phyloP scores from a whole-genome alignment of 2,113 vertebrate genomes.

The Clinocottus analis region DNA sequence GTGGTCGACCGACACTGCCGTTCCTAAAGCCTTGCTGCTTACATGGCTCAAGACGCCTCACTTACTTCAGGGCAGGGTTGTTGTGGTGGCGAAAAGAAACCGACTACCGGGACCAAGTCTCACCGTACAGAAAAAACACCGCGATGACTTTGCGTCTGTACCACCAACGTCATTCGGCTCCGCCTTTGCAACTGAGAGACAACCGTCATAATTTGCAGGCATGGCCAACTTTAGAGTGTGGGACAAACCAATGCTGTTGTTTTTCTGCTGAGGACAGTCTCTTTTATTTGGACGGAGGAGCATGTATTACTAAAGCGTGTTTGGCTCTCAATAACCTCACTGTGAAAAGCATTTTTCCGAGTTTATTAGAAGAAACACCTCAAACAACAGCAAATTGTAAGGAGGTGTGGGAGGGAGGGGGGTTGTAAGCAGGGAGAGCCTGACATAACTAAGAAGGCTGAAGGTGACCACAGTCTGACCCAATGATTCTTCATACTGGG shows the following conservation, averaged over 20 bases:
- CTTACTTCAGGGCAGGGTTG: background rate
- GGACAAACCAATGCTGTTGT: background rate
- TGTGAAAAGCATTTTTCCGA: background rate
- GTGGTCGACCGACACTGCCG: background rate
- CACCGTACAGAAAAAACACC: background rate
- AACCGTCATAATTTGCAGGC: background rate
- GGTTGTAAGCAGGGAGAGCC: conserved; percentile 8
- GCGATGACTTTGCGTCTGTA: background rate
- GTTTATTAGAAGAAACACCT: conserved; percentile 17
- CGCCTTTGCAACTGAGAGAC: background rate
- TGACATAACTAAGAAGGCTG: background rate
- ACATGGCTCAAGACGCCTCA: background rate
- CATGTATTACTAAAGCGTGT: background rate
- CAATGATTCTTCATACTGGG: conserved; percentile 3
- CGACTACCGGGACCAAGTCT: background rate
- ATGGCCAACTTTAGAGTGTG: background rate
- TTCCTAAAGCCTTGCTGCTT: background rate
- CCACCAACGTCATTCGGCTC: background rate
- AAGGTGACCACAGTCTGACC: conserved; percentile 31
- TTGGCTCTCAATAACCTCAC: background rate
- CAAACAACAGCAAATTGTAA: background rate
- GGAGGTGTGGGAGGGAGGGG: too few relatives aligned
- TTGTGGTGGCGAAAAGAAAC: background rate
- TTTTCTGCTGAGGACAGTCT: background rate
- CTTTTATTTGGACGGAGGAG: background rate